Evolutionary conservation across 2,888 invertebrate species (phyloP), one percentile per base, ranked within the genome.

Genomic region (Drepana falcataria): DNA sequence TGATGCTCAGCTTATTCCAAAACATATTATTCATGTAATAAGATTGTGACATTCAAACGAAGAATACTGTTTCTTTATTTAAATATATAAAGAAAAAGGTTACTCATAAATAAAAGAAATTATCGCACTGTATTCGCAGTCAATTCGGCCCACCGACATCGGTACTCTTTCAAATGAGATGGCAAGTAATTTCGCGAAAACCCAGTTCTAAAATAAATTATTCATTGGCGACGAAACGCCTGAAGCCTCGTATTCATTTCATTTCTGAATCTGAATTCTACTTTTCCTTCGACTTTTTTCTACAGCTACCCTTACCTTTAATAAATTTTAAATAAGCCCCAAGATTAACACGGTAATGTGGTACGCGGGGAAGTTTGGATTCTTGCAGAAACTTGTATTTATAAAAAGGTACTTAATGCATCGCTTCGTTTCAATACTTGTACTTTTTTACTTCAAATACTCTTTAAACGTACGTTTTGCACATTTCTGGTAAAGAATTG

Each of bases 141-240:
- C 78, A 72, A 76, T 79, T 75, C 76, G 71, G 60, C 53, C 51
- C 40, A 70, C 51, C 51, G 69, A 71, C 65, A 69, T 72, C 73
- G 73, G 75, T 79, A 85, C 78, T 83, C 83, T 83, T 81, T 83
- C 81, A 79, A 83, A 87, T 84, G 83, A 83, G 81, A 87, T 78
- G 80, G 83, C 82, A 83, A 87, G 90, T 88, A 90, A 90, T 90
- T 90, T 90, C 77, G 81, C 78, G 85, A 86, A 85, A 86, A 87
- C 82, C 83, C 83, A 85, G 81, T 86, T 86, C 84, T 80, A 84
- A 87, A 83, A 91, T 91, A 91, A 90, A 90, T 91, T 89, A 91
- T 90, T 91, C 90, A 91, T 89, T 76, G 84, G 83, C 87, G 88
- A 88, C 88, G 89, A 87, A 89, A 87, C 83, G 89, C 89, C 87